Conservation (phyloP, 2,113 vertebrate genomes). For the Cephalopterus ornatus region DNA sequence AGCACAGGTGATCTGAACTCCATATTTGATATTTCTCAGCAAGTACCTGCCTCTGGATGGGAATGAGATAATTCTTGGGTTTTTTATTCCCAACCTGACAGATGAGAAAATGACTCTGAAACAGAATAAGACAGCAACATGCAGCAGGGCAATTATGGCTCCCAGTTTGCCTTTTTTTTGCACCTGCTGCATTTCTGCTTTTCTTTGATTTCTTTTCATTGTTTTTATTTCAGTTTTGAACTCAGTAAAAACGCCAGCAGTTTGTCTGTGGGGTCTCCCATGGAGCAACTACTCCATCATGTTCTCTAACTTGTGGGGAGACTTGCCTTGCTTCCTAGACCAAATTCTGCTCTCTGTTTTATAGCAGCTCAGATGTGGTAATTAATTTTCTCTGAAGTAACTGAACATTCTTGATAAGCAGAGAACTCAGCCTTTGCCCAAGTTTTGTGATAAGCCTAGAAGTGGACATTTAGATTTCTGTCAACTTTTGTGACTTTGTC, state of each 20-base stretch:
- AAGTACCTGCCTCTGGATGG: not conserved
- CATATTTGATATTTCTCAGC: not conserved
- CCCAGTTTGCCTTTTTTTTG: not conserved
- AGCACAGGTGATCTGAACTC: not conserved
- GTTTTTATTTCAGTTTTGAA: not conserved
- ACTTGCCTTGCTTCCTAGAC: not conserved
- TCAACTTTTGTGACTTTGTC: not conserved
- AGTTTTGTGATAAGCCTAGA: not conserved
- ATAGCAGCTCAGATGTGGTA: not conserved
- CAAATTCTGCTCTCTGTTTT: not conserved
- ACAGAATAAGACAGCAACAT: not conserved
- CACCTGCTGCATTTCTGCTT: not conserved
- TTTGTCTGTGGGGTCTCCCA: not conserved
- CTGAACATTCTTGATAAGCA: not conserved
- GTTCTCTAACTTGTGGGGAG: not conserved
- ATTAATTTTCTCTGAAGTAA: not conserved
- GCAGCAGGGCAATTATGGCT: not conserved
- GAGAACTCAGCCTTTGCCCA: not conserved
- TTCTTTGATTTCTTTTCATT: not conserved
- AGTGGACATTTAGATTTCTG: not conserved
- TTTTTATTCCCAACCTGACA: not conserved
- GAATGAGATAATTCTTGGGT: not conserved
- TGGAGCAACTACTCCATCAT: not conserved
- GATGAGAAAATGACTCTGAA: not conserved
- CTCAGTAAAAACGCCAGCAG: not conserved